Conservation (phyloP, 2,113 vertebrate species). For the Bubalus kerabau region DNA sequence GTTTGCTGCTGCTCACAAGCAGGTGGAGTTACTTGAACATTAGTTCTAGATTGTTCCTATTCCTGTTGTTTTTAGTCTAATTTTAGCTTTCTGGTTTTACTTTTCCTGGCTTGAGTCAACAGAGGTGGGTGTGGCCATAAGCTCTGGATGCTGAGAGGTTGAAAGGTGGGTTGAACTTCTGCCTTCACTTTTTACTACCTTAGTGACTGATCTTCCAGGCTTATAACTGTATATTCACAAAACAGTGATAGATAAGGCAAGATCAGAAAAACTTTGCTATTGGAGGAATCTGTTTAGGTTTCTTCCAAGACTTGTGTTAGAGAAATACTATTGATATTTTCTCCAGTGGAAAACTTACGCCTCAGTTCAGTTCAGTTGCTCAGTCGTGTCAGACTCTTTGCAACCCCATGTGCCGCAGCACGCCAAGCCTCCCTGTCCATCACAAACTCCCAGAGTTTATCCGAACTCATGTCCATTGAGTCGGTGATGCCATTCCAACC, state of each 20-base stretch:
- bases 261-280: background rate
- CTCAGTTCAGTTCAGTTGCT: background rate
- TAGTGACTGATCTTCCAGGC: background rate
- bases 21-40: slow-evolving; percentile 8
- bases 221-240: background rate
- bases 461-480: background rate
- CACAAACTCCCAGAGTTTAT: background rate
- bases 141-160: background rate
- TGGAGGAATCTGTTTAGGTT: background rate
- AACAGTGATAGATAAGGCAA: background rate
- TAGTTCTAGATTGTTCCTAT: slow-evolving; percentile 39
- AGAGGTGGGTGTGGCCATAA: slow-evolving; percentile 29
- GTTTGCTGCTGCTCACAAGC: background rate
- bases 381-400: background rate
- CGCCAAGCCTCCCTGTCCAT: background rate
- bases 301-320: background rate
- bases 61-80: slow-evolving; percentile 66
- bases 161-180: background rate
- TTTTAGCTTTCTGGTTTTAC: slow-evolving; percentile 65
- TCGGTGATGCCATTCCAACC: background rate
- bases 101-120: slow-evolving; percentile 53
- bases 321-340: background rate
- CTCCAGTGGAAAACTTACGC: background rate
- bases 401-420: rapidly evolving
- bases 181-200: background rate